Conservation (phyloP, 2,888 invertebrate species). For the Lycocerus yunnanus region DNA sequence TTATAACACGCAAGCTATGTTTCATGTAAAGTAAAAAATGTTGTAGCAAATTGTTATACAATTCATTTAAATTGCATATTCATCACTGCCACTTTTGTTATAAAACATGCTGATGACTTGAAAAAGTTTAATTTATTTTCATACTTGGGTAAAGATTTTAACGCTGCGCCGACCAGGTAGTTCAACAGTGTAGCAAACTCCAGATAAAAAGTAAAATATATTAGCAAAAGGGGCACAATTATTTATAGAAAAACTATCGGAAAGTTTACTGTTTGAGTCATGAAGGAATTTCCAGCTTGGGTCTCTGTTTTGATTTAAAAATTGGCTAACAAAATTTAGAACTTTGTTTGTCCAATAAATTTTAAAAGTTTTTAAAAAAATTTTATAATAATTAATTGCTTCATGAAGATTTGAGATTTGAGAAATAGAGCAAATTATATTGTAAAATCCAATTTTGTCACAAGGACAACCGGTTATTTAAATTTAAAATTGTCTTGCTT, state of each 20-base stretch:
- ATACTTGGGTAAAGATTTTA: neutral
- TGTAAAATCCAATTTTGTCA: no score
- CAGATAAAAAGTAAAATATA: neutral
- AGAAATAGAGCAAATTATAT: no score
- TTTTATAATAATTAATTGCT: no score
- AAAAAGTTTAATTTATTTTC: neutral
- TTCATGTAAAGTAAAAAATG: neutral
- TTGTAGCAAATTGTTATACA: neutral
- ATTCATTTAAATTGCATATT: neutral
- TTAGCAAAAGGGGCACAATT: neutral
- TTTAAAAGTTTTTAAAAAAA: no score
- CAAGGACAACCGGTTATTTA: no score
- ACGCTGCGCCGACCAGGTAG: neutral
- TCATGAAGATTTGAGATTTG: no score
- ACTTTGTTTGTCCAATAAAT: no score
- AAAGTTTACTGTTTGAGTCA: no score
- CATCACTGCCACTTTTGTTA: neutral
- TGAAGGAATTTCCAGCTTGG: no score
- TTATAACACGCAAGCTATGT: conserved; percentile 16
- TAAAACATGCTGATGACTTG: neutral
- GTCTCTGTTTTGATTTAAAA: no score
- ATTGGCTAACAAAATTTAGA: no score
- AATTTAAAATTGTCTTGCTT: no score
- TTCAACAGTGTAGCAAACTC: neutral
- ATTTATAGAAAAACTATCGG: neutral